Evolutionary conservation across 1,140 invertebrate genomes (phyloP).

Genomic region (Leptoteleia sp.): DNA sequence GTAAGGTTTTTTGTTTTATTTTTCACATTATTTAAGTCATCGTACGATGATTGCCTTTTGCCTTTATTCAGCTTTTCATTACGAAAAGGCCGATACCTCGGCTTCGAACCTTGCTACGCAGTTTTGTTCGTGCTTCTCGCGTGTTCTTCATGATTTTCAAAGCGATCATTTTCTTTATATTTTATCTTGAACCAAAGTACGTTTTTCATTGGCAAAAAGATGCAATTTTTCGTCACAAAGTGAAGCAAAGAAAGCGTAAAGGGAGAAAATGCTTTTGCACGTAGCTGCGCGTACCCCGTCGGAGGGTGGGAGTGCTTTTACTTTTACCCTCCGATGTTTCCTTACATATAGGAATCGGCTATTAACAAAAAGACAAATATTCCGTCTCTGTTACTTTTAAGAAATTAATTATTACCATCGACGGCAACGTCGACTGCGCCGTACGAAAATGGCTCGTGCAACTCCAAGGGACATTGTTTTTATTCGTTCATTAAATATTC

Average conservation of each 20-base stretch:
- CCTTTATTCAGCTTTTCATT: not conserved
- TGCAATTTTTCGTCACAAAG: conserved; percentile 64
- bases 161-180: conserved; percentile 61
- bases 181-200: conserved; percentile 54
- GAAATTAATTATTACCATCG: conserved; percentile 37
- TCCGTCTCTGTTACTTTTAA: not conserved
- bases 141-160: conserved; percentile 54
- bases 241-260: conserved; percentile 44
- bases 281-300: conserved; percentile 18
- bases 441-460: too few species aligned
- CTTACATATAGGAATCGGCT: conserved; percentile 38
- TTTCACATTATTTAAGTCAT: not conserved
- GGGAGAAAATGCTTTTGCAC: conserved; percentile 47
- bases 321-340: conserved; percentile 19
- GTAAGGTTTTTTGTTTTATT: too few species aligned
- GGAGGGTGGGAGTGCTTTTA: conserved; percentile 35
- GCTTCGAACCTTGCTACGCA: not conserved
- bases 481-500: too few species aligned
- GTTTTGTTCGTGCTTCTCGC: conserved; percentile 32
- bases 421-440: too few species aligned
- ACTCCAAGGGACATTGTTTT: too few species aligned
- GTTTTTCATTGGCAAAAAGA: conserved; percentile 49
- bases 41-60: not conserved
- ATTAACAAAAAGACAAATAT: conserved; percentile 41
- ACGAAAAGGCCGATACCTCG: conserved; percentile 24